A percentile compares a stretch with the other conserved stretches of the same genome.
Conservation (phyloP, 2,113 vertebrate species). For the Mirounga angustirostris region DNA sequence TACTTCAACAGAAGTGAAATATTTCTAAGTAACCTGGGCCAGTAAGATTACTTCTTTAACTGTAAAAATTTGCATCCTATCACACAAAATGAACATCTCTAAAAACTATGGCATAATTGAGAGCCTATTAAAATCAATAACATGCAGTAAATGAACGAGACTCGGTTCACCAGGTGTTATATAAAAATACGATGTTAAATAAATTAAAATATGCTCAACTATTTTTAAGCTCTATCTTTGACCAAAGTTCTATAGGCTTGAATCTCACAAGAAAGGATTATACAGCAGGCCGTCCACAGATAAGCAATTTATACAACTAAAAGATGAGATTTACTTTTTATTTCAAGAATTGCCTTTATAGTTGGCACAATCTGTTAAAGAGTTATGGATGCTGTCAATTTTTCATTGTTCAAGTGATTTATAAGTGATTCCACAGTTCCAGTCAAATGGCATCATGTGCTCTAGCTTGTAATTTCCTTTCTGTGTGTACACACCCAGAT, state of each 20-base stretch:
- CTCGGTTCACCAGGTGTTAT: background rate
- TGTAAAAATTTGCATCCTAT: background rate
- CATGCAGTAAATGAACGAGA: background rate
- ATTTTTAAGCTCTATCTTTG: background rate
- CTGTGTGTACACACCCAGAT: background rate
- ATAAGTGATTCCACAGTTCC: background rate
- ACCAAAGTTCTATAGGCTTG: background rate
- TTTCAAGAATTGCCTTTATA: slow-evolving; percentile 7
- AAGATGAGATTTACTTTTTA: slow-evolving; percentile 1
- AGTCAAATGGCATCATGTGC: background rate
- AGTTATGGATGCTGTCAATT: background rate
- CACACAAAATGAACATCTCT: background rate
- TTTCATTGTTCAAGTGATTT: background rate
- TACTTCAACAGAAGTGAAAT: slow-evolving; percentile 14
- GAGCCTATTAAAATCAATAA: background rate
- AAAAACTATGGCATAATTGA: background rate
- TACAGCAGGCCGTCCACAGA: background rate
- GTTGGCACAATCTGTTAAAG: background rate
- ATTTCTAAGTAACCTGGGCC: background rate
- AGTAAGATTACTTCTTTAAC: background rate
- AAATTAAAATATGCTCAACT: background rate
- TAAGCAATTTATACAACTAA: background rate
- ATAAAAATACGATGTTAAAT: background rate
- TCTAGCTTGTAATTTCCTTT: background rate
- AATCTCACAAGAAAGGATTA: background rate